Percentiles rank a stretch among this genome's conserved stretches.
Conservation (phyloP, 1,140 invertebrate species). For the Conopomorpha cramerella region DNA sequence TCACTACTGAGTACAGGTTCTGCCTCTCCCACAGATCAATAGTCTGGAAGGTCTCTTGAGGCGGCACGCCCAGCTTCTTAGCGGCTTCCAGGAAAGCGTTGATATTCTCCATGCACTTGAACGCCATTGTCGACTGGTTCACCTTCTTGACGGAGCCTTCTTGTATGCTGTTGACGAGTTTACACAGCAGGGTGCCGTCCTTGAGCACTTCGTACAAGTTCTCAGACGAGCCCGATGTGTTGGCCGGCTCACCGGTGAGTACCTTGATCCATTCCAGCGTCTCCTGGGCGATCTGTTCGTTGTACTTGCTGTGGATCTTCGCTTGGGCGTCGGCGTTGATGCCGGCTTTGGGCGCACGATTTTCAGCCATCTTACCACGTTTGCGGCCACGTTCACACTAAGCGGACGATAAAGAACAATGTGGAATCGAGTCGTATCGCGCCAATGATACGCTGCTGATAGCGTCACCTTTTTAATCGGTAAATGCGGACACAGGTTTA, state of each 20-base stretch:
- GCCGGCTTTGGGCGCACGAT: conserved; percentile 46
- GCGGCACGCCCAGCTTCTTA: conserved; percentile 86
- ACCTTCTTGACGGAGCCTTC: conserved; percentile 86
- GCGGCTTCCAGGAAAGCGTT: conserved; percentile 90
- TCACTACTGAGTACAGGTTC: conserved; percentile 94
- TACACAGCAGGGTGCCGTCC: conserved; percentile 85
- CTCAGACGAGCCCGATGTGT: conserved; percentile 82
- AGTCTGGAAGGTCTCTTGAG: conserved; percentile 96
- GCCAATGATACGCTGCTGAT: conserved; percentile 28
- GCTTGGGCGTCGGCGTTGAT: conserved; percentile 53
- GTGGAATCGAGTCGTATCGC: no score
- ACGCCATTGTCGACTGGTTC: conserved; percentile 86
- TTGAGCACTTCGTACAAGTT: conserved; percentile 88
- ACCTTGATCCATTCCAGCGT: conserved; percentile 88
- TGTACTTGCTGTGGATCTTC: conserved; percentile 91
- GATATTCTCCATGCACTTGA: conserved; percentile 99
- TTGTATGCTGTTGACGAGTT: conserved; percentile 80
- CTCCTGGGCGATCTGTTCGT: conserved; percentile 86
- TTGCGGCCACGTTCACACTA: conserved; percentile 45
- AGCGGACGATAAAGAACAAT: conserved; percentile 10
- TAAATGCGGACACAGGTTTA: no score
- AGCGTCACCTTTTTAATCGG: no score
- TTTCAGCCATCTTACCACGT: conserved; percentile 41
- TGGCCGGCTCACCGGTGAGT: conserved; percentile 79
- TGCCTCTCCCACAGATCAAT: conserved; percentile 96